Percentiles rank a stretch among this genome's conserved stretches.
phyloP scores from a whole-genome alignment of 2,113 vertebrate genomes.

The Opisthocomus hoazin region DNA sequence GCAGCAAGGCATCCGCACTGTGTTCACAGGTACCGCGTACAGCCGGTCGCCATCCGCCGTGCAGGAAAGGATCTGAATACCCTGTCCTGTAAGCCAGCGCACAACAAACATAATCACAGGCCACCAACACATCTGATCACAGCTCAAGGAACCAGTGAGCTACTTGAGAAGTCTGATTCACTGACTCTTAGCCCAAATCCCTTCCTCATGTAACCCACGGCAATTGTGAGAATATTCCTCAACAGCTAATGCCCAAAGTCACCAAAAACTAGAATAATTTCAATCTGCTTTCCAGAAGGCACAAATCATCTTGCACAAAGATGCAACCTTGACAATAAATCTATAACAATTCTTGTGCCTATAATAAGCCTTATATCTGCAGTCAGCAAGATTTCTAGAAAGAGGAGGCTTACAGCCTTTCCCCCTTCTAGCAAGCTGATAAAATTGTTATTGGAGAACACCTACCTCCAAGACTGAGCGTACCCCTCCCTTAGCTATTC shows the following conservation, averaged over 20 bases:
- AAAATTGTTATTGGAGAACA: not conserved
- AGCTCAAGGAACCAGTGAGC: not conserved
- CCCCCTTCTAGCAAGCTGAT: not conserved
- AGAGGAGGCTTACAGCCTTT: not conserved
- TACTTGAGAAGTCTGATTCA: not conserved
- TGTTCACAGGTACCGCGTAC: not conserved
- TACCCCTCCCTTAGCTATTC: not conserved
- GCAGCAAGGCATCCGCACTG: not conserved
- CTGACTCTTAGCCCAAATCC: not conserved
- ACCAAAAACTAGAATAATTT: not conserved
- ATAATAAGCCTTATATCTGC: not conserved
- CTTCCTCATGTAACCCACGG: not conserved
- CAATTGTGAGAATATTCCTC: not conserved
- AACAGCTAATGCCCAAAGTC: not conserved
- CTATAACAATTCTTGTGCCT: not conserved
- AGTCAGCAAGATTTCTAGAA: not conserved
- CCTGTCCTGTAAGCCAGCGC: not conserved
- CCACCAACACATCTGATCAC: not conserved
- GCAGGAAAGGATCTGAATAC: not conserved
- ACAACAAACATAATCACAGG: not conserved
- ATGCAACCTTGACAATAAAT: not conserved
- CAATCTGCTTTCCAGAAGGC: not conserved
- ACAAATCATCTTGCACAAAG: not conserved
- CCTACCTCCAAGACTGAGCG: not conserved
- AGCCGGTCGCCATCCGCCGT: not conserved